Evolutionary conservation across 2,113 vertebrate species (phyloP), one percentile per base, ranked within the genome.

Genomic region (Eupsittula cactorum): DNA sequence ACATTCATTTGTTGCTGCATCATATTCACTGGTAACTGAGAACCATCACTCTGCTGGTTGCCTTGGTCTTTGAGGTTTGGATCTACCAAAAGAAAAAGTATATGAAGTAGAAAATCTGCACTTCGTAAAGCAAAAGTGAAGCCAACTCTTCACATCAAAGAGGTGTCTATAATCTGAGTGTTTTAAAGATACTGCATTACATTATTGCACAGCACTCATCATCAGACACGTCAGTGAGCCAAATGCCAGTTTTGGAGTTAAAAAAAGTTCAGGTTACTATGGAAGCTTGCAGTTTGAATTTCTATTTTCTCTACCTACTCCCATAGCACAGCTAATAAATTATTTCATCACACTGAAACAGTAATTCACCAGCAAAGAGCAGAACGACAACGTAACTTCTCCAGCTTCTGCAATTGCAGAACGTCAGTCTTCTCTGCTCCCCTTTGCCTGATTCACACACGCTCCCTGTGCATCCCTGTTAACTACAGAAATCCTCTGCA

Each of bases 1-100:
- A 97, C 97, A 75, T 98, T 98, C 91, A 99, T 96, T 85, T 98
- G 99, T 57, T 98, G 98, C 18, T 98, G 98, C 96, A 98, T 97
- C 88, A 98, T 96, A 91, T 97, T 98, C 80, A 99, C 75, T 7
- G 99, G 97, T 47, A 98, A 97, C 59, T 99, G 98, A 93, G 98
- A 97, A 57, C 98, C 98, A 80, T 99, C 99, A 11, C 97, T 97
- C 49, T 98, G 98, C 82, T 98, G 99, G 53, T 96, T 97, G 81
- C 97, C 95, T 83, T 98, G 97, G 52, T 99, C 99, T 95, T 97
- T 98, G 92, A 98, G 96, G 67, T 98, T 97, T 88, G 98, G 92
- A 98, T 99, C 99, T 99, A 97, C 35, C 89, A 93, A 96, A 96
- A 97, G 65, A 87, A 94, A 78, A 86, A 91, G 25, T 2, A 9